Evolutionary conservation across 2,797 vertebrate species (phyloP).

Genomic region (Propithecus deckenii): DNA sequence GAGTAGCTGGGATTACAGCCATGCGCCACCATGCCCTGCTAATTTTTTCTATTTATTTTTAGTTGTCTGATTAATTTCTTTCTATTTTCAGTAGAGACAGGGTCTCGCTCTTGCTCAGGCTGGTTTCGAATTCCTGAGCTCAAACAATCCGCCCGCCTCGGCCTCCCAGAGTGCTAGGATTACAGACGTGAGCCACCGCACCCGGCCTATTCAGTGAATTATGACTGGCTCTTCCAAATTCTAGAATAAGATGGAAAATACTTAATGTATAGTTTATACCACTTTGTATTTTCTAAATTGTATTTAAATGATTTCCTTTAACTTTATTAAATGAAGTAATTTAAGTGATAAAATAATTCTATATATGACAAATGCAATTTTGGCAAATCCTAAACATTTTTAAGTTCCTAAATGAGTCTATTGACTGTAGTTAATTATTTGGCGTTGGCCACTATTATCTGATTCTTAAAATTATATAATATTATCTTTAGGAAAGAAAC

Average conservation of each 20-base stretch:
- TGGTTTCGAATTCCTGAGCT: no score
- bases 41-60: no score
- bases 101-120: no score
- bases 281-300: background rate
- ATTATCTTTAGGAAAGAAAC: background rate
- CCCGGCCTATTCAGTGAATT: background rate
- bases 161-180: no score
- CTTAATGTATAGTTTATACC: background rate
- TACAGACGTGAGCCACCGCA: no score
- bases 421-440: background rate
- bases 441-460: background rate
- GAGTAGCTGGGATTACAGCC: no score
- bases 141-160: no score
- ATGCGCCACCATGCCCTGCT: no score
- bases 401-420: background rate
- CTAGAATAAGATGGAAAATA: slow-evolving; percentile 1
- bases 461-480: background rate
- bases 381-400: slow-evolving; percentile 11
- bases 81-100: no score
- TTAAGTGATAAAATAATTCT: slow-evolving; percentile 13
- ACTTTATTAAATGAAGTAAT: slow-evolving; percentile 4
- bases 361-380: background rate
- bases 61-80: no score
- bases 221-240: background rate
- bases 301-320: background rate